Evolutionary conservation across 2,888 invertebrate species (phyloP).

Genomic region (Saturnia pavonia): DNA sequence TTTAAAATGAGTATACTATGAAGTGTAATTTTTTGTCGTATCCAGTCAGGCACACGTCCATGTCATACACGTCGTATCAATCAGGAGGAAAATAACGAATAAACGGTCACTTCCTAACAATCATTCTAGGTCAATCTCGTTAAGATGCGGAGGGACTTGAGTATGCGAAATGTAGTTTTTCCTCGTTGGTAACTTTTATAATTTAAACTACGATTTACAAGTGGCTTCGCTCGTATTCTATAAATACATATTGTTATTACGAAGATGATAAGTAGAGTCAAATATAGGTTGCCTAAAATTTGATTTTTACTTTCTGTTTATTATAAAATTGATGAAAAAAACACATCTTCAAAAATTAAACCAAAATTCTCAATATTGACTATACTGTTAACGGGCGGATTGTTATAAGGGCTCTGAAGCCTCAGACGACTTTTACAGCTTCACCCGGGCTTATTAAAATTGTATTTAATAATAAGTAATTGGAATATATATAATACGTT

Average conservation of each 20-base stretch:
- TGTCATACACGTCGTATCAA: conserved; percentile 45
- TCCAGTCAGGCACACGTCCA: conserved; percentile 37
- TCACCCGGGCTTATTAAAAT: too few species aligned
- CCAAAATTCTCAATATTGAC: too few species aligned
- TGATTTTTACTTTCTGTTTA: too few species aligned
- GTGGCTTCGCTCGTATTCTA: not conserved
- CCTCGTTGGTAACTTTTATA: not conserved
- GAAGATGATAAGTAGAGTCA: too few species aligned
- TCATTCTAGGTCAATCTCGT: conserved; percentile 73
- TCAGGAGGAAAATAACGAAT: conserved; percentile 70
- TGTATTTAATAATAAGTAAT: too few species aligned
- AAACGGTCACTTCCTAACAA: conserved; percentile 71
- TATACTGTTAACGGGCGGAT: too few species aligned
- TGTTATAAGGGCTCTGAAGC: too few species aligned
- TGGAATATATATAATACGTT: too few species aligned
- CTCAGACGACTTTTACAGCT: too few species aligned
- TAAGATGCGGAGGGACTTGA: conserved; percentile 33
- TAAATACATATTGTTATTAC: not conserved
- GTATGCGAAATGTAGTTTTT: not conserved
- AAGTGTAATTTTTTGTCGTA: conserved; percentile 24
- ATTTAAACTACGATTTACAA: not conserved
- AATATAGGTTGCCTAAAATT: too few species aligned
- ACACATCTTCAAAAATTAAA: too few species aligned
- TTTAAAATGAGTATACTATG: not conserved
- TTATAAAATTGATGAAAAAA: too few species aligned